A percentile compares a stretch with the other conserved stretches of the same genome.
phyloP scores from a whole-genome alignment of 2,113 vertebrate species.

The Hydrochoerus hydrochaeris region DNA sequence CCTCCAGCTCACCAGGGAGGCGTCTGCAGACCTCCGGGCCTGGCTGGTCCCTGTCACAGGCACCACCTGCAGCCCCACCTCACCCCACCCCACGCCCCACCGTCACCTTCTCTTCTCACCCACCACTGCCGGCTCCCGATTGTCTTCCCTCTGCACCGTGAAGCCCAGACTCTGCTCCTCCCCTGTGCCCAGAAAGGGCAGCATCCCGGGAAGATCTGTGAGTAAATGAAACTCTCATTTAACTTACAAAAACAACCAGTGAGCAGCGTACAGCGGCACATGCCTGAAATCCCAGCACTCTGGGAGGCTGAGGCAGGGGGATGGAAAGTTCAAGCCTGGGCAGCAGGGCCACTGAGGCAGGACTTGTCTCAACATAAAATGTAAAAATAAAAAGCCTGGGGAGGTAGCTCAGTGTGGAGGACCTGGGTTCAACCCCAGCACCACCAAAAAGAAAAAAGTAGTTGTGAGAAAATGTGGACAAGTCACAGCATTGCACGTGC shows the following conservation, averaged over 20 bases:
- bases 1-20: too few relatives aligned
- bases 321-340: not conserved
- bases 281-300: not conserved
- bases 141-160: too few relatives aligned
- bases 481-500: not conserved
- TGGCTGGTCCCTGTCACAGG: too few relatives aligned
- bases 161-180: too few relatives aligned
- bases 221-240: slow-evolving; percentile 45
- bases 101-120: too few relatives aligned
- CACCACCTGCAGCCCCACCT: too few relatives aligned
- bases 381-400: not conserved
- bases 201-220: slow-evolving; percentile 8
- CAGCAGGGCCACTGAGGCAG: not conserved
- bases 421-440: not conserved
- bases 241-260: not conserved
- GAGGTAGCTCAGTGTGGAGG: not conserved
- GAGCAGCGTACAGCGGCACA: not conserved
- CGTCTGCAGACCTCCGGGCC: too few relatives aligned
- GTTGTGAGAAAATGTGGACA: not conserved
- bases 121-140: too few relatives aligned
- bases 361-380: not conserved
- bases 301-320: not conserved
- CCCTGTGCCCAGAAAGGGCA: too few relatives aligned
- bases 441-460: not conserved
- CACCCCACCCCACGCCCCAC: too few relatives aligned